These are phyloP conservation scores for Neostethus bicornis DNA, from an alignment of 2,797 vertebrate species.

Conservation along the genomic window DNA sequence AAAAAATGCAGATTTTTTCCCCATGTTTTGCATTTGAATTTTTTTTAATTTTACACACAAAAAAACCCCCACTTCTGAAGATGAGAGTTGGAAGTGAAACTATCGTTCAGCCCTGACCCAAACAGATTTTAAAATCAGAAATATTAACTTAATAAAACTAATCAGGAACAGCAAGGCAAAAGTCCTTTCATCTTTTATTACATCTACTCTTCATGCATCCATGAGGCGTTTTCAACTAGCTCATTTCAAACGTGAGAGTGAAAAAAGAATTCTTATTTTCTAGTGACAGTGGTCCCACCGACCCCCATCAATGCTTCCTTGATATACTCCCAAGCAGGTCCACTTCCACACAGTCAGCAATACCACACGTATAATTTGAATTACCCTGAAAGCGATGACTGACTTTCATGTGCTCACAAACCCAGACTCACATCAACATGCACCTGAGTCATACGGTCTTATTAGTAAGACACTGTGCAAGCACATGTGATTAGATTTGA, in stretches of 20 bases:
- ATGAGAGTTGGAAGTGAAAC: too few species aligned
- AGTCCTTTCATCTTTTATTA: slow-evolving; percentile 54
- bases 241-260: slow-evolving; percentile 62
- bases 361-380: slow-evolving; percentile 14
- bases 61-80: too few species aligned
- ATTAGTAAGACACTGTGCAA: slow-evolving; percentile 24
- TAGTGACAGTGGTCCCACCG: slow-evolving; percentile 39
- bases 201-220: slow-evolving; percentile 40
- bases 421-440: not conserved
- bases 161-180: slow-evolving; percentile 66
- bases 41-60: too few species aligned
- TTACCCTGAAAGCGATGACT: slow-evolving; percentile 20
- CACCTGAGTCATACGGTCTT: slow-evolving; percentile 25
- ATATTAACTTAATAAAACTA: slow-evolving; percentile 63
- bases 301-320: slow-evolving; percentile 35
- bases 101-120: slow-evolving; percentile 16
- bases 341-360: slow-evolving; percentile 8
- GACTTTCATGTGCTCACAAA: slow-evolving; percentile 7
- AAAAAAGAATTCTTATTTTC: slow-evolving; percentile 45
- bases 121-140: slow-evolving; percentile 53
- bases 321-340: slow-evolving; percentile 16
- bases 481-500: slow-evolving; percentile 40
- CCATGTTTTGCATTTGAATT: too few species aligned
- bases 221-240: slow-evolving; percentile 59
- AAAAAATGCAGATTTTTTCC: too few species aligned